Base-by-base conservation (phyloP, 2,113 vertebrate genomes). In the Heloderma charlesbogerti region DNA sequence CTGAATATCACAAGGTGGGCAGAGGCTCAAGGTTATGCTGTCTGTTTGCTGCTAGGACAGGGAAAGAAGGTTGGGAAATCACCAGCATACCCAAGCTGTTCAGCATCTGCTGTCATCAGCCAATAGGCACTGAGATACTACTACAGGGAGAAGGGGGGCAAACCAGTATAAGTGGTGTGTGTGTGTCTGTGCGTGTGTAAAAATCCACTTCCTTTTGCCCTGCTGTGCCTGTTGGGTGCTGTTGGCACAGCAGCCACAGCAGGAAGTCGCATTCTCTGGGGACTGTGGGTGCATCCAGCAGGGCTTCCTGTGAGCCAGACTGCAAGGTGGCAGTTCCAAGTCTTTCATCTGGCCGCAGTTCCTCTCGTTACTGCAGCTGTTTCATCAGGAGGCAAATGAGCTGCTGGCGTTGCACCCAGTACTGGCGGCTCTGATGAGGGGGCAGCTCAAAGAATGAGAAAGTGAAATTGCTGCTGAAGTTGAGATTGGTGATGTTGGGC, bases 391-490 rank as follows among this genome's bases (percentile, higher is more conserved):
- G 90, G 25, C 86, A 74, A 2, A 98, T 92, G 92, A 97, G 95
- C 84, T 87, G 95, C 95, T 96, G 91, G 3, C 95, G 95, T 67
- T 98, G 96, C 0, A 96, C 93, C 6, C 97, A 93, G 75, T 95
- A 95, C 82, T 87, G 96, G 45, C 96, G 93, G 0, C 96, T 96
- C 93, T 97, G 97, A 88, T 98, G 95, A 63, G 97, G 86, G 0
- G 98, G 98, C 89, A 98, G 96, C 94, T 98, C 97, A 22, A 98
- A 98, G 96, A 98, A 98, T 0, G 98, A 98, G 91, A 98, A 98
- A 0, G 97, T 98, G 95, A 98, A 98, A 92, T 96, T 98, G 37
- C 97, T 94, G 15, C 97, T 97, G 95, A 98, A 98, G 92, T 96
- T 97, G 78, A 98, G 97, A 88, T 97, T 97, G 63, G 97, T 96